These are phyloP conservation scores for Drosophila merina DNA, from an alignment of 2,888 invertebrate genomes.

Conservation along the genomic window DNA sequence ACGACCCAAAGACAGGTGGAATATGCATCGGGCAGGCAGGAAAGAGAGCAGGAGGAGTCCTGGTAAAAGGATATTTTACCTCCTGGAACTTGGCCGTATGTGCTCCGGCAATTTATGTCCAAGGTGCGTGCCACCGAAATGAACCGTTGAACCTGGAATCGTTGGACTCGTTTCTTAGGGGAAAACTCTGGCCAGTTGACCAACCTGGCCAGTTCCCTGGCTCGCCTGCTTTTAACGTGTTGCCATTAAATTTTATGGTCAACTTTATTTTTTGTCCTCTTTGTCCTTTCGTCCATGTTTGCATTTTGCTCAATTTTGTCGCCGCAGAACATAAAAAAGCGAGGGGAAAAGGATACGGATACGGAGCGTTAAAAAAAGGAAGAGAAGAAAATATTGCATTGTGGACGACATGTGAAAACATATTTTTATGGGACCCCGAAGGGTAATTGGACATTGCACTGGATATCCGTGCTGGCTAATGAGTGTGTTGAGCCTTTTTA, in stretches of 20 bases:
- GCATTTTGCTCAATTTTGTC: conserved; percentile 54
- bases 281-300: conserved; percentile 37
- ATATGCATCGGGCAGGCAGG: not conserved
- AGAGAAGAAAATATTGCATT: conserved; percentile 34
- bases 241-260: conserved; percentile 78
- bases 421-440: conserved; percentile 76
- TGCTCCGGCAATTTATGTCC: conserved; percentile 67
- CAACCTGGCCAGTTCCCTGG: conserved; percentile 12
- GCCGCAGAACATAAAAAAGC: conserved; percentile 43
- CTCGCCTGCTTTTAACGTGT: conserved; percentile 57
- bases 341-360: conserved; percentile 5
- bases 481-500: conserved; percentile 71
- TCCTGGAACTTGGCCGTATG: conserved; percentile 38
- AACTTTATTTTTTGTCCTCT: conserved; percentile 19
- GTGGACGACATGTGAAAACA: conserved; percentile 58
- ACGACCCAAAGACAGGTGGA: conserved; percentile 30
- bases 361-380: conserved; percentile 4
- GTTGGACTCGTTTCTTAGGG: conserved; percentile 28
- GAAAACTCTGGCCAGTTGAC: conserved; percentile 20
- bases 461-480: conserved; percentile 53
- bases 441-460: conserved; percentile 61
- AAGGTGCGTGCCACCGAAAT: conserved; percentile 74
- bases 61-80: conserved; percentile 17
- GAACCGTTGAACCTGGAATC: conserved; percentile 46
- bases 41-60: not conserved